These are phyloP conservation scores for Phalacrocorax brasilianus DNA, from an alignment of 2,113 vertebrate species.

Conservation along the genomic window DNA sequence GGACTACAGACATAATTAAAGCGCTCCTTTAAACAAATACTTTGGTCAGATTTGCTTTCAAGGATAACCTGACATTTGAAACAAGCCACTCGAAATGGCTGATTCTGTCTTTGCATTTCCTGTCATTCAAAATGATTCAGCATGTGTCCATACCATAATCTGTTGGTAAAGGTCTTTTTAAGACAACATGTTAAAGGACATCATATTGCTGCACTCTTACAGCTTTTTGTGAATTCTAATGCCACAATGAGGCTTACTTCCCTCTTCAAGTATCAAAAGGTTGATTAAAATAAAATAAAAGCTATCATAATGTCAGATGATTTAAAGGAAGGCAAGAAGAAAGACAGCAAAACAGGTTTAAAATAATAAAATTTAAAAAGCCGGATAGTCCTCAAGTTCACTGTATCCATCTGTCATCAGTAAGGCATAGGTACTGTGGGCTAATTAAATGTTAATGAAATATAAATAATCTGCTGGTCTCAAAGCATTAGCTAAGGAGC, in stretches of 20 bases:
- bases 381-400: background rate
- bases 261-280: background rate
- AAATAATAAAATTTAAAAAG: conserved; percentile 10
- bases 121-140: background rate
- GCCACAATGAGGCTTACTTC: background rate
- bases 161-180: background rate
- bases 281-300: conserved; percentile 5
- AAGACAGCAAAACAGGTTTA: background rate
- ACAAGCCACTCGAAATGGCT: background rate
- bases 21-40: background rate
- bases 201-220: background rate
- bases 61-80: background rate
- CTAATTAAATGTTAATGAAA: conserved; percentile 75
- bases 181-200: background rate
- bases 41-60: background rate
- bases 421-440: conserved; percentile 53
- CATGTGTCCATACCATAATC: background rate
- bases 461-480: conserved; percentile 62
- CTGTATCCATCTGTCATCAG: conserved; percentile 58
- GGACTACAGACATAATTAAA: background rate
- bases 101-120: background rate
- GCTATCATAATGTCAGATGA: background rate
- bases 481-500: conserved; percentile 58
- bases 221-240: background rate
- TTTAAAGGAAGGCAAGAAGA: background rate